Evolutionary conservation across 2,888 invertebrate species (phyloP).

Genomic region (Teinopalpus imperialis): DNA sequence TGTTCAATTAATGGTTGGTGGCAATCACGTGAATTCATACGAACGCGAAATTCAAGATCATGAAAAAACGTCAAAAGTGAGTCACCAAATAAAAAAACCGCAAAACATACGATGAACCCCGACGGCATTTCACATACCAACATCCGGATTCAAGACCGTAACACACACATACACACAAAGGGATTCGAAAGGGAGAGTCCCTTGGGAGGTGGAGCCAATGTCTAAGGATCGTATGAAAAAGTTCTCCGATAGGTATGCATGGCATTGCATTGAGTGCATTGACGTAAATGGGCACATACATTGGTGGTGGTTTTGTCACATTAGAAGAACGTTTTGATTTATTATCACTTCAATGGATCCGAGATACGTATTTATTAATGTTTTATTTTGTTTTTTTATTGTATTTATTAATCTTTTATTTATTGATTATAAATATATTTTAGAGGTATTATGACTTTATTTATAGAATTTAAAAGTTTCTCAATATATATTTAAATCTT

Average conservation of each 20-base stretch:
- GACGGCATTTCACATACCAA: constrained; percentile 46
- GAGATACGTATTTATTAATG: too few relatives aligned
- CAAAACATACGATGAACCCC: constrained; percentile 42
- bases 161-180: constrained; percentile 48
- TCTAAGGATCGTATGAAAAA: constrained; percentile 62
- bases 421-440: too few relatives aligned
- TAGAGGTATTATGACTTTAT: too few relatives aligned
- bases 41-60: constrained; percentile 58
- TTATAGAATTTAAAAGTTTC: too few relatives aligned
- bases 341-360: too few relatives aligned
- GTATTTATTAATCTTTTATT: too few relatives aligned
- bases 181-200: constrained; percentile 75
- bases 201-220: constrained; percentile 78
- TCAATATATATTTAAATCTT: too few relatives aligned
- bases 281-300: constrained; percentile 35
- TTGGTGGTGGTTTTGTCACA: too few relatives aligned
- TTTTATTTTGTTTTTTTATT: too few relatives aligned
- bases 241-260: constrained; percentile 74
- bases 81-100: constrained; percentile 59
- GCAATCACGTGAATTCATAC: too few relatives aligned
- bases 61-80: constrained; percentile 39
- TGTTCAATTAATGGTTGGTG: too few relatives aligned
- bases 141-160: constrained; percentile 34
- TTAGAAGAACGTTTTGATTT: too few relatives aligned
- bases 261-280: constrained; percentile 67